These are phyloP conservation scores for Iguana delicatissima DNA, from an alignment of 2,797 vertebrate genomes.

Conservation along the genomic window DNA sequence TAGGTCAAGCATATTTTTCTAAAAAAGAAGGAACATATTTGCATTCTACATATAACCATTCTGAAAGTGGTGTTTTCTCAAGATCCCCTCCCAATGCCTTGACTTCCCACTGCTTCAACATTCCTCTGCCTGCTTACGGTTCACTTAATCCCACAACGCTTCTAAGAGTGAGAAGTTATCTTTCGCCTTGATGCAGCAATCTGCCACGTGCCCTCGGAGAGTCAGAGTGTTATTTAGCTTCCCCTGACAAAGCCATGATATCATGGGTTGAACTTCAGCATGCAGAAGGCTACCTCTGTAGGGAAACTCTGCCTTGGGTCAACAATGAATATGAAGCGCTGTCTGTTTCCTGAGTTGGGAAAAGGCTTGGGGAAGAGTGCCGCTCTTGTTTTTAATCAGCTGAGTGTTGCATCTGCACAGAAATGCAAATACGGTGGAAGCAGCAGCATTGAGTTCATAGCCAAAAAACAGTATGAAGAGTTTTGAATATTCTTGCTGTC, in stretches of 20 bases:
- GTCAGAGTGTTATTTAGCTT: background rate
- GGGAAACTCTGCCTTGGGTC: conserved; percentile 42
- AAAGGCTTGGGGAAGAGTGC: conserved; percentile 39
- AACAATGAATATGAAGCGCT: conserved; percentile 42
- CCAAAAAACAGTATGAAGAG: conserved; percentile 44
- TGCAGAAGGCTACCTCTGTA: conserved; percentile 22
- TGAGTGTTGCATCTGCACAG: conserved; percentile 22
- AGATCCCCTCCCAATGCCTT: fast-evolving
- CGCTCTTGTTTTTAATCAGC: conserved; percentile 28
- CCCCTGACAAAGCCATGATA: conserved; percentile 49
- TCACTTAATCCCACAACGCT: conserved; percentile 9
- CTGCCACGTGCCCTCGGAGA: background rate
- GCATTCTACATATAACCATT: background rate
- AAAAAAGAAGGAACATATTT: fast-evolving
- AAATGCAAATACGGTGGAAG: conserved; percentile 22
- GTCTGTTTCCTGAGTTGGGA: conserved; percentile 32
- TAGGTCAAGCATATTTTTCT: background rate
- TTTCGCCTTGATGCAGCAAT: conserved; percentile 23
- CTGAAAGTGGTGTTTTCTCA: fast-evolving
- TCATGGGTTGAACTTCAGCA: background rate
- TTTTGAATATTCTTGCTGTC: background rate
- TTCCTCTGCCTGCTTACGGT: background rate
- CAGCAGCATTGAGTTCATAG: background rate
- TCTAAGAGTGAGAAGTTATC: conserved; percentile 45
- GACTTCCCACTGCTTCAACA: background rate